These are phyloP conservation scores for Amazona finschi DNA, from an alignment of 2,797 vertebrate genomes.

Conservation along the genomic window DNA sequence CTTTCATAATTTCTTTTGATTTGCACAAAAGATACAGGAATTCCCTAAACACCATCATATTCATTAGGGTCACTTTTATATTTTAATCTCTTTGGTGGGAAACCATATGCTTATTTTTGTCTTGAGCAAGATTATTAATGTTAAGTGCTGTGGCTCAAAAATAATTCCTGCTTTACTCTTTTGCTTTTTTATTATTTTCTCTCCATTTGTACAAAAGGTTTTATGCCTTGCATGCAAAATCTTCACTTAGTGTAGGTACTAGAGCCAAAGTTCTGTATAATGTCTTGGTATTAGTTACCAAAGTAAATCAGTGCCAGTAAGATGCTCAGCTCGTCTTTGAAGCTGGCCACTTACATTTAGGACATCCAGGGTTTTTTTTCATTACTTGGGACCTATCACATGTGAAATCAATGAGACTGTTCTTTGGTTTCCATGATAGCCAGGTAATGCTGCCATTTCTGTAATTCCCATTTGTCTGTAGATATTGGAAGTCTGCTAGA, in stretches of 20 bases:
- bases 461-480: neutral
- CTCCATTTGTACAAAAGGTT: neutral
- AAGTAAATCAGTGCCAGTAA: neutral
- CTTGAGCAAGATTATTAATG: neutral
- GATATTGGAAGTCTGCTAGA: neutral
- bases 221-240: neutral
- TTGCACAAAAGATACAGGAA: neutral
- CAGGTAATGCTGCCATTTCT: neutral
- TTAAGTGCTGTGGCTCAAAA: neutral
- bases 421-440: neutral
- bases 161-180: neutral
- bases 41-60: neutral
- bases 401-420: neutral
- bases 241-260: neutral
- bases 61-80: neutral
- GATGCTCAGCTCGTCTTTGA: neutral
- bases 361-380: neutral
- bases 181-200: constrained; percentile 9
- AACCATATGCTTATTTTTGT: constrained; percentile 4
- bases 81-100: neutral
- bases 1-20: neutral
- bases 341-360: neutral
- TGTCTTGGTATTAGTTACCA: neutral
- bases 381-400: neutral
- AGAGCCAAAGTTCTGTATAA: neutral